Percentiles rank a stretch among this genome's conserved stretches.
Evolutionary conservation across 2,113 vertebrate species (phyloP).

Genomic region (Ammodytes marinus): DNA sequence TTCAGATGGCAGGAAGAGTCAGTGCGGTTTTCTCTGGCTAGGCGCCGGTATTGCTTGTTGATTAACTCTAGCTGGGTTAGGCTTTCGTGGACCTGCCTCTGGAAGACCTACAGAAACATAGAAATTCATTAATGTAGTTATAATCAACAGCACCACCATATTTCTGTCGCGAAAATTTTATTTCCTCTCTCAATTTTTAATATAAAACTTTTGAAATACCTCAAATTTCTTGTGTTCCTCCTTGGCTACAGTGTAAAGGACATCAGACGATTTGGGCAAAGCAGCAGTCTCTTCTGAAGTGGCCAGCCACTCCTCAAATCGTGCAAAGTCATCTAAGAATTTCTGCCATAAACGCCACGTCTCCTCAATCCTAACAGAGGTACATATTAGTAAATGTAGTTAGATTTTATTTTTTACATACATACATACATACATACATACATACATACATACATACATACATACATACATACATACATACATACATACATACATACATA

Average conservation of each 20-base stretch:
- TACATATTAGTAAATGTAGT: not conserved
- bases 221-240: slow-evolving; percentile 99
- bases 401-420: no score
- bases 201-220: slow-evolving; percentile 67
- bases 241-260: slow-evolving; percentile 95
- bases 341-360: slow-evolving; percentile 98
- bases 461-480: no score
- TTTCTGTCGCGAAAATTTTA: not conserved
- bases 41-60: slow-evolving; percentile 96
- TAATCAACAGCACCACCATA: not conserved
- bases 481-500: no score
- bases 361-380: slow-evolving; percentile 92
- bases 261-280: slow-evolving; percentile 93
- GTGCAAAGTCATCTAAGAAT: slow-evolving; percentile 94
- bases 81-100: slow-evolving; percentile 95
- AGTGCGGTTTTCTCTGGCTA: slow-evolving; percentile 96
- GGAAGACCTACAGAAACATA: slow-evolving; percentile 88
- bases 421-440: no score
- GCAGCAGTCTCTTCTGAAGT: slow-evolving; percentile 92
- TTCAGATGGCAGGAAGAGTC: slow-evolving; percentile 90
- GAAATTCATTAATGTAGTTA: not conserved
- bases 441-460: no score
- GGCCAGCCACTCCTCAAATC: slow-evolving; percentile 94
- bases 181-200: not conserved
- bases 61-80: slow-evolving; percentile 96